Evolutionary conservation across 2,113 vertebrate genomes (phyloP).

Genomic region (Plecturocebus donacophilus): DNA sequence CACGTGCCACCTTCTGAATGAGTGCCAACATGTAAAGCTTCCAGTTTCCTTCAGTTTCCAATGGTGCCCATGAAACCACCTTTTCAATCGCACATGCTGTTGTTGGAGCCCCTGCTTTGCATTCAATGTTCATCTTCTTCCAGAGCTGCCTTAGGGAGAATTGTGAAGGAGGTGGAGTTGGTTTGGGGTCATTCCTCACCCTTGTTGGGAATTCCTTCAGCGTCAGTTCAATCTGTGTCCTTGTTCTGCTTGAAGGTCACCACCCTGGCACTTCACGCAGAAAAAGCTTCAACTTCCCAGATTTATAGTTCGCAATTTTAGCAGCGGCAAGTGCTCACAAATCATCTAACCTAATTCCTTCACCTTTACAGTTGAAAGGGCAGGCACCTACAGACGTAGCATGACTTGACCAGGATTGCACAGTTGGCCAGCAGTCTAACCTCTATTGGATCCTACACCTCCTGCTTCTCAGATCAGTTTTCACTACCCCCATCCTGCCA

Average conservation of each 20-base stretch:
- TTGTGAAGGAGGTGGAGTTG: neutral
- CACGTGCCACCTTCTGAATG: neutral
- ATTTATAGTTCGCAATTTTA: neutral
- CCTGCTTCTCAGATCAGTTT: neutral
- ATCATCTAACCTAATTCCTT: neutral
- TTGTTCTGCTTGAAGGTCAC: neutral
- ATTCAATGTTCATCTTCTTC: neutral
- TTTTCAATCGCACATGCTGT: neutral
- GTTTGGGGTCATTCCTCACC: neutral
- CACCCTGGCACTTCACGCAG: neutral
- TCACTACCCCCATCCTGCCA: neutral
- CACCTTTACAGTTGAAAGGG: neutral
- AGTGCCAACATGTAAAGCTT: neutral
- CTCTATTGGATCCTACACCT: neutral
- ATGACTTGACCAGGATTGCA: neutral
- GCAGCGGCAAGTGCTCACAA: neutral
- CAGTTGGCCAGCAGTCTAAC: neutral
- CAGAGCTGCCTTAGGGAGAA: neutral
- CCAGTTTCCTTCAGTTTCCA: conserved; percentile 21
- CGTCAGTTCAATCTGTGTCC: neutral
- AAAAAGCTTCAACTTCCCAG: neutral
- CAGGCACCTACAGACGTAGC: neutral
- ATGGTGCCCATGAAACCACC: conserved; percentile 2
- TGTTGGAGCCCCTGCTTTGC: neutral
- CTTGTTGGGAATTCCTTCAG: neutral